A percentile compares a stretch with the other conserved stretches of the same genome.
Evolutionary conservation across 2,888 invertebrate genomes (phyloP).

Genomic region (Thymelicus sylvestris): DNA sequence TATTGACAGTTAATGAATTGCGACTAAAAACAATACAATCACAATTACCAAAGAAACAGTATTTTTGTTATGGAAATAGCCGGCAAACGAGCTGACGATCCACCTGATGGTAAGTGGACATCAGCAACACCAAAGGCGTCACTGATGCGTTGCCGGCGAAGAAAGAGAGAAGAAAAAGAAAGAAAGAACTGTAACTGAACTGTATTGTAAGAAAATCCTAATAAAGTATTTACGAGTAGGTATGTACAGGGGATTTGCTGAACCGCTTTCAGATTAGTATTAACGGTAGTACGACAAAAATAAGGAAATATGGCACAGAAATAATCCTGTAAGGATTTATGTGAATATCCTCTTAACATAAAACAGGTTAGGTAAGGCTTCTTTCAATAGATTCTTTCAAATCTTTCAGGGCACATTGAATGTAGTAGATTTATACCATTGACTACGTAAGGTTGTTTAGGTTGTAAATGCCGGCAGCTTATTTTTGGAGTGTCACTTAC

Average conservation of each 20-base stretch:
- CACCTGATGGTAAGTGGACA: too few relatives aligned
- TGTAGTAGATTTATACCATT: slow-evolving; percentile 16
- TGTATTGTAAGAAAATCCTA: slow-evolving; percentile 7
- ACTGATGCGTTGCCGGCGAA: too few relatives aligned
- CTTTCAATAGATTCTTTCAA: slow-evolving; percentile 28
- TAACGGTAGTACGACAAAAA: slow-evolving; percentile 25
- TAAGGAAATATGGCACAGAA: slow-evolving; percentile 25
- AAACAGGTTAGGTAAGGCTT: slow-evolving; percentile 20
- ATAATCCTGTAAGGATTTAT: slow-evolving; percentile 33
- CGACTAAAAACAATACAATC: too few relatives aligned
- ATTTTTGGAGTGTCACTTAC: too few relatives aligned
- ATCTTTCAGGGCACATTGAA: slow-evolving; percentile 9
- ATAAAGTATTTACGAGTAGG: slow-evolving; percentile 25
- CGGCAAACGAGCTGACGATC: too few relatives aligned
- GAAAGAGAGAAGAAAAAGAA: too few relatives aligned
- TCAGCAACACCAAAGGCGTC: too few relatives aligned
- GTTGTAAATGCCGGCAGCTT: too few relatives aligned
- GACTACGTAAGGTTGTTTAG: slow-evolving; percentile 2
- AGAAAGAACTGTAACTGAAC: too few relatives aligned
- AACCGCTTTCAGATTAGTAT: slow-evolving; percentile 31
- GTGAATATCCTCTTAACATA: slow-evolving; percentile 29
- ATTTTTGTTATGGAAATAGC: too few relatives aligned
- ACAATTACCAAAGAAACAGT: slow-evolving; percentile 8
- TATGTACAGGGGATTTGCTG: slow-evolving; percentile 10
- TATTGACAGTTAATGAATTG: too few relatives aligned